Percentiles rank a stretch among this genome's conserved stretches.
Evolutionary conservation across 2,888 invertebrate genomes (phyloP).

Genomic region (Petrolisthes manimaculis): DNA sequence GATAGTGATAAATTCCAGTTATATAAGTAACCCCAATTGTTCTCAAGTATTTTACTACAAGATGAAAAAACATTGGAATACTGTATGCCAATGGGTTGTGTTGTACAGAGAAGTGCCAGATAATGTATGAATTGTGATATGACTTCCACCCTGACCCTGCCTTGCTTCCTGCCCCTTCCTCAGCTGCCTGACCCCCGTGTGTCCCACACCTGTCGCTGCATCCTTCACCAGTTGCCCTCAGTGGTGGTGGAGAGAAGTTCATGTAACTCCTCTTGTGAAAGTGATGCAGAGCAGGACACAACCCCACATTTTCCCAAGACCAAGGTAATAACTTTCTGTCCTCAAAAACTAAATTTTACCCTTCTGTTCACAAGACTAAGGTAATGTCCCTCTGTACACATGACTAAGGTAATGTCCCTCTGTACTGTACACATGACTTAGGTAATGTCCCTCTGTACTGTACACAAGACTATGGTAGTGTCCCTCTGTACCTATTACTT

Average conservation of each 20-base stretch:
- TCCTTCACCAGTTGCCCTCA: slow-evolving; percentile 42
- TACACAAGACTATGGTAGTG: background rate
- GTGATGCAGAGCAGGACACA: slow-evolving; percentile 55
- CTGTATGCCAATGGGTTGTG: no score
- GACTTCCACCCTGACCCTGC: background rate
- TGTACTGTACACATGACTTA: no score
- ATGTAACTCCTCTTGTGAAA: slow-evolving; percentile 62
- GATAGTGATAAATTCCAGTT: no score
- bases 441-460: no score
- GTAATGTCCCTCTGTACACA: no score
- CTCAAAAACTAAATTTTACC: background rate
- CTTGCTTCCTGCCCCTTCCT: background rate
- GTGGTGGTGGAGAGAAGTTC: slow-evolving; percentile 50
- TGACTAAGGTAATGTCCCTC: no score
- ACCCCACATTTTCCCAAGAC: slow-evolving; percentile 50
- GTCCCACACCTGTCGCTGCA: slow-evolving; percentile 31
- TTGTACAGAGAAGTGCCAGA: no score
- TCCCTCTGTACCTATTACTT: no score
- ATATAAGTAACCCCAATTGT: no score
- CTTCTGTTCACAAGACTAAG: background rate
- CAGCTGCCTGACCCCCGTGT: slow-evolving; percentile 38
- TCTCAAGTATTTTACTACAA: no score
- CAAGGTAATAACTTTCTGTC: slow-evolving; percentile 31
- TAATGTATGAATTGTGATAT: no score
- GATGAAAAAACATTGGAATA: no score